A percentile compares a stretch with the other conserved stretches of the same genome.
These are phyloP conservation scores for Hozukius guyotensis DNA, from an alignment of 2,797 vertebrate genomes.

Conservation along the genomic window DNA sequence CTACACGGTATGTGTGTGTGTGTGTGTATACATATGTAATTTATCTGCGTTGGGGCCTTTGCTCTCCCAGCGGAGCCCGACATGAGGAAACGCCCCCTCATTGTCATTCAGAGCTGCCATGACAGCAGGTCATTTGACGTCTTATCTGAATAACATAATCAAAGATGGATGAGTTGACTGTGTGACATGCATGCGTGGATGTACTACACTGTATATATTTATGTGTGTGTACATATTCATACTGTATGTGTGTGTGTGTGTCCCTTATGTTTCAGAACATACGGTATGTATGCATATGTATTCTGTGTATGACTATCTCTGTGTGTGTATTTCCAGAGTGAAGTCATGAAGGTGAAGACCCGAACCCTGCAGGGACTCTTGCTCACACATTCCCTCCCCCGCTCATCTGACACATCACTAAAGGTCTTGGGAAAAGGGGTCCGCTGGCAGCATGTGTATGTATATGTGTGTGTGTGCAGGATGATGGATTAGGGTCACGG, in stretches of 20 bases:
- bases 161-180: constrained; percentile 38
- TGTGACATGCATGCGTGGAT: neutral
- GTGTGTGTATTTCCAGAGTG: neutral
- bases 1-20: constrained; percentile 5
- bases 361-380: constrained; percentile 30
- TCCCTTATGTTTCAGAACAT: neutral
- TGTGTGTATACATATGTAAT: constrained; percentile 22
- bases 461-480: constrained; percentile 16
- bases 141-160: constrained; percentile 60
- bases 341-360: constrained; percentile 31
- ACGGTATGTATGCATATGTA: neutral
- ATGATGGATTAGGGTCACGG: constrained; percentile 82
- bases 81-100: constrained; percentile 28
- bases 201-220: neutral
- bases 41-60: constrained; percentile 27
- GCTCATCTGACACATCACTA: constrained; percentile 10
- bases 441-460: neutral
- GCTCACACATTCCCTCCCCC: constrained; percentile 11
- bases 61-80: constrained; percentile 27
- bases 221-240: neutral
- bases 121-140: constrained; percentile 50
- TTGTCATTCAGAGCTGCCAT: constrained; percentile 57
- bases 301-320: constrained; percentile 1
- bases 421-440: constrained; percentile 28
- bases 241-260: neutral